These are phyloP conservation scores for Eutolmus rufibarbis DNA, from an alignment of 2,888 invertebrate species.

Conservation along the genomic window DNA sequence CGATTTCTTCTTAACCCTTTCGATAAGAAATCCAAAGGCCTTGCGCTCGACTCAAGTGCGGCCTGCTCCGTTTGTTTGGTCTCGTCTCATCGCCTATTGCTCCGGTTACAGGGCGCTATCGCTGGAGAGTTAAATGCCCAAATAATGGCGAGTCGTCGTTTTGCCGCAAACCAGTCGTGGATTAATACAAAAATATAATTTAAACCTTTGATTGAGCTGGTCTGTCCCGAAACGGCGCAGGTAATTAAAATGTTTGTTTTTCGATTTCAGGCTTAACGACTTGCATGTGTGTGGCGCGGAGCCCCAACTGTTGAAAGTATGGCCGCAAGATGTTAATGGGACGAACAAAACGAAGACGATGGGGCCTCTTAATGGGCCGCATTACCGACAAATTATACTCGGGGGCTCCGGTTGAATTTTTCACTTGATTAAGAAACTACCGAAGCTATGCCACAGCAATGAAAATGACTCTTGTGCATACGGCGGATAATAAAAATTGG, in stretches of 20 bases:
- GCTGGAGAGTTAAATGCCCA: background rate
- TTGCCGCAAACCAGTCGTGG: background rate
- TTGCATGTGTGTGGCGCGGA: background rate
- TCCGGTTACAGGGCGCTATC: background rate
- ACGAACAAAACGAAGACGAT: background rate
- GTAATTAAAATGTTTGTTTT: conserved; percentile 10
- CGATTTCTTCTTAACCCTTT: background rate
- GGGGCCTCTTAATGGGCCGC: background rate
- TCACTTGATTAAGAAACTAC: conserved; percentile 19
- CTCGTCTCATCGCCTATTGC: background rate
- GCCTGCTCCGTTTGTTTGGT: background rate
- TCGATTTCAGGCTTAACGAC: background rate
- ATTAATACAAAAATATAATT: background rate
- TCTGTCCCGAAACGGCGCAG: background rate
- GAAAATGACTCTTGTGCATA: background rate
- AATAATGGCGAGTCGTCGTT: background rate
- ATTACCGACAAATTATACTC: conserved; percentile 16
- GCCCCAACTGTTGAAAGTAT: background rate
- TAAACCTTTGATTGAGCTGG: background rate
- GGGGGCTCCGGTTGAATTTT: background rate
- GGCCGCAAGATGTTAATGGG: background rate
- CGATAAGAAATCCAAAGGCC: background rate
- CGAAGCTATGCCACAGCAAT: background rate
- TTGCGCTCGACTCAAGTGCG: background rate
- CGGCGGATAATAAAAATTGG: conserved; percentile 4